Base-by-base conservation (phyloP, 2,888 invertebrate genomes). In the Pedicia rivosa region DNA sequence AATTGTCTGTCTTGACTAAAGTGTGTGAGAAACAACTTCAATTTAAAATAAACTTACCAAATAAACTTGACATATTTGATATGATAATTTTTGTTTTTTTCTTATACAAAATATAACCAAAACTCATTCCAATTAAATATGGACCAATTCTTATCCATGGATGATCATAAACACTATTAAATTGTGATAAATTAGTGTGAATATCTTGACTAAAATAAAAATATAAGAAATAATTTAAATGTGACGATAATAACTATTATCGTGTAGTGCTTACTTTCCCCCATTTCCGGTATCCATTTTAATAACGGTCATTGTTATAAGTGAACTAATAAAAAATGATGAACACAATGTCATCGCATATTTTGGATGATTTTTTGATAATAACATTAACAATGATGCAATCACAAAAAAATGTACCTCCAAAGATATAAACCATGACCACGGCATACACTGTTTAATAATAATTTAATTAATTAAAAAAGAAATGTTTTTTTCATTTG, bases 351-450 rank as follows among this genome's bases (percentile, higher is more conserved):
- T 46, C 2, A 55, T 55, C 1, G 56, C 51, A 40, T 52, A 50
- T 28, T 49, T 46, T 40, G 47, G 42, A 39, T 55, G 53, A 30
- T 55, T 67, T 33, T 69, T 65, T 2, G 72, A 70, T 28, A 75
- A 51, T 36, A 78, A 65, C 40, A 76, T 55, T 42, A 78, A 63
- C 26, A 80, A 56, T 22, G 74, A 76, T 14, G 79, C 78, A 12
- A 72, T 53, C 19, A 73, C 64, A 57, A 81, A 82, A 50, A 82
- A 73, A 51, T 79, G 79, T 1, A 76, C 77, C 57, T 83, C 82
- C 47, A 76, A 69, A 0, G 80, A 74, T 35, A 83, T 59, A 55
- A 78, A 80, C 83, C 82, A 83, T 40, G 81, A 79, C 67, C 82
- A 74, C 36, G 78, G 65, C 77, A 82, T 77, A 48, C 83, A 84